Evolutionary conservation across 2,113 vertebrate genomes (phyloP).

Genomic region (Sorex fumeus): DNA sequence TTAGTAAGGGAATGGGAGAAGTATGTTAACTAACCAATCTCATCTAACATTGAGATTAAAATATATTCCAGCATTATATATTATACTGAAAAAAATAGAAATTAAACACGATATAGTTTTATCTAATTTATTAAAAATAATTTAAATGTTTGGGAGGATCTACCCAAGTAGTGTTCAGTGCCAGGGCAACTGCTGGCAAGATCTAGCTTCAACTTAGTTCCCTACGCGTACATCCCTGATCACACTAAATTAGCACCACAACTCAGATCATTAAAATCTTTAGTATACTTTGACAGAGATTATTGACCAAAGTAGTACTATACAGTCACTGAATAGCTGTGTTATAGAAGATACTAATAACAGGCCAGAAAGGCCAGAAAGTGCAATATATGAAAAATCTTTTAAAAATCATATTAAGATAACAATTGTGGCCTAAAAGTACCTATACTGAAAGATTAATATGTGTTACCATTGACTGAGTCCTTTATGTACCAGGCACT

Average conservation of each 20-base stretch:
- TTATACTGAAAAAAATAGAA: no score
- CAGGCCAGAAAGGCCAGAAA: background rate
- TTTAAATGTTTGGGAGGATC: no score
- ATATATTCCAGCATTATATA: background rate
- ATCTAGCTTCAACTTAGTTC: no score
- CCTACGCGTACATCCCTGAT: no score
- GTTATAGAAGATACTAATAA: slow-evolving; percentile 45
- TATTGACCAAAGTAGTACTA: slow-evolving; percentile 44
- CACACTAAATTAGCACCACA: no score
- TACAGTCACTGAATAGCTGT: slow-evolving; percentile 41
- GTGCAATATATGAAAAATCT: background rate
- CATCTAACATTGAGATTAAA: background rate
- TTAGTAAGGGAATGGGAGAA: background rate
- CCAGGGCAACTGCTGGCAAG: no score
- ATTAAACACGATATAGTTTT: no score
- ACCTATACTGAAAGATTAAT: slow-evolving; percentile 26
- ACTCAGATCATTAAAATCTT: slow-evolving; percentile 49
- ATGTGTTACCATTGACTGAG: slow-evolving; percentile 1
- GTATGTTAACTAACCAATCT: background rate
- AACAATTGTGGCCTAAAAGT: slow-evolving; percentile 35
- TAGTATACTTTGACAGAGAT: background rate
- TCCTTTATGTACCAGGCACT: slow-evolving; percentile 3
- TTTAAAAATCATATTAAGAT: slow-evolving; percentile 42
- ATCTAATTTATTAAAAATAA: slow-evolving; percentile 2
- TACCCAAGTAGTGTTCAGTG: no score